phyloP scores from a whole-genome alignment of 1,140 invertebrate species.

The Heliothis virescens region DNA sequence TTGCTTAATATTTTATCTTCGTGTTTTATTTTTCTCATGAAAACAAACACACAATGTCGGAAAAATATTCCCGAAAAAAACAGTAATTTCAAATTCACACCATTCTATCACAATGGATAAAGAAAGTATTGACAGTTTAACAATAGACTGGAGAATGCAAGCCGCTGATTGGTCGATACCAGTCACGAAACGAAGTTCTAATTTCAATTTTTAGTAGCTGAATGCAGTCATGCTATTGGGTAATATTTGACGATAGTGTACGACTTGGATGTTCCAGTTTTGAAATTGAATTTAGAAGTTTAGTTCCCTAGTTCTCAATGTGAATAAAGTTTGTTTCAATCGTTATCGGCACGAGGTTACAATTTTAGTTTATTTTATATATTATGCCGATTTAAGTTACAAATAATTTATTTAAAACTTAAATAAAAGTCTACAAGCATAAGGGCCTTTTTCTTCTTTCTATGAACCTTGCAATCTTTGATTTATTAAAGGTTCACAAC shows the following conservation, averaged over 20 bases:
- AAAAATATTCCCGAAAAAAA: background rate
- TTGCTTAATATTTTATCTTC: constrained; percentile 76
- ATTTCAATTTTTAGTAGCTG: constrained; percentile 50
- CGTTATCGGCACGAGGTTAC: background rate
- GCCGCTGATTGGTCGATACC: constrained; percentile 36
- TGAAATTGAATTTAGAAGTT: constrained; percentile 48
- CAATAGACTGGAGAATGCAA: constrained; percentile 43
- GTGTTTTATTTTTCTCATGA: constrained; percentile 24
- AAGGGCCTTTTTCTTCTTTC: too few species aligned
- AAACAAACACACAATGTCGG: background rate
- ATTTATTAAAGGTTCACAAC: too few species aligned
- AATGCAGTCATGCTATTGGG: constrained; percentile 49
- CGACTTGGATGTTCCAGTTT: constrained; percentile 44
- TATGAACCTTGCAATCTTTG: too few species aligned
- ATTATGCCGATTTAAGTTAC: too few species aligned
- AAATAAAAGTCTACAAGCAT: too few species aligned
- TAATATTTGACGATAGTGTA: constrained; percentile 44
- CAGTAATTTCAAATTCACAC: background rate
- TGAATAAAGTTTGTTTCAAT: constrained; percentile 18
- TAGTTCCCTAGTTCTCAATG: background rate
- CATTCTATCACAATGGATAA: background rate
- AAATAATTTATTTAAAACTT: too few species aligned
- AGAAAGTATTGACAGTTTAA: constrained; percentile 29
- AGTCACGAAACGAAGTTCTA: constrained; percentile 45
- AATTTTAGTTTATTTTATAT: too few species aligned